These are phyloP conservation scores for Argya squamiceps DNA, from an alignment of 2,797 vertebrate species.

Conservation along the genomic window DNA sequence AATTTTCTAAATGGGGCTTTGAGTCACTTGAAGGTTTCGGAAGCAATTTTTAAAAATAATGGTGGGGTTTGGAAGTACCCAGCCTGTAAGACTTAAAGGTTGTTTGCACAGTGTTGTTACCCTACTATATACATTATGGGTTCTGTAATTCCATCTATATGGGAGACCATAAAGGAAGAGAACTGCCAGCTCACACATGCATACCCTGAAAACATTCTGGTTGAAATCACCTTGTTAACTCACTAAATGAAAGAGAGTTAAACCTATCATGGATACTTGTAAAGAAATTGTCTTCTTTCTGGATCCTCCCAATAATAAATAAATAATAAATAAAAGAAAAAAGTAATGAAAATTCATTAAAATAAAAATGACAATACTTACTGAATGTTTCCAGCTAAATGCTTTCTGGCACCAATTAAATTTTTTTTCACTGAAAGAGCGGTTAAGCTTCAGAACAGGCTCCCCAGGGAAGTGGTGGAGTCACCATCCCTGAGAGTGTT, in stretches of 20 bases:
- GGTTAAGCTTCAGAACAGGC: neutral
- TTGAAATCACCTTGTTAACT: neutral
- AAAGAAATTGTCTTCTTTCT: neutral
- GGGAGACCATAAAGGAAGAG: neutral
- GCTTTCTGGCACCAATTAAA: neutral
- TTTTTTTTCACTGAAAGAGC: neutral
- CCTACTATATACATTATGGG: neutral
- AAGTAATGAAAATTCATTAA: neutral
- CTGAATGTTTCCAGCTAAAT: neutral
- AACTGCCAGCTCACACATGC: neutral
- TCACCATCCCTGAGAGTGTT: neutral
- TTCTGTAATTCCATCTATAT: neutral
- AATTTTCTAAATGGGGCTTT: neutral
- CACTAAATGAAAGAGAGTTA: neutral
- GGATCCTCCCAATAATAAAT: neutral
- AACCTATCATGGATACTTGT: neutral
- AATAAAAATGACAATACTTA: neutral
- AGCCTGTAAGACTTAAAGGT: neutral
- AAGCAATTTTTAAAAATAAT: neutral
- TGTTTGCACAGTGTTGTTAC: neutral
- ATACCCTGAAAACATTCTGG: neutral
- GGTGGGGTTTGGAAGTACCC: neutral
- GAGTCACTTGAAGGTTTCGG: neutral
- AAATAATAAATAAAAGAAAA: neutral
- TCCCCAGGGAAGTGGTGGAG: neutral